Conservation (phyloP, 2,797 vertebrate genomes). For the Lerista edwardsae region DNA sequence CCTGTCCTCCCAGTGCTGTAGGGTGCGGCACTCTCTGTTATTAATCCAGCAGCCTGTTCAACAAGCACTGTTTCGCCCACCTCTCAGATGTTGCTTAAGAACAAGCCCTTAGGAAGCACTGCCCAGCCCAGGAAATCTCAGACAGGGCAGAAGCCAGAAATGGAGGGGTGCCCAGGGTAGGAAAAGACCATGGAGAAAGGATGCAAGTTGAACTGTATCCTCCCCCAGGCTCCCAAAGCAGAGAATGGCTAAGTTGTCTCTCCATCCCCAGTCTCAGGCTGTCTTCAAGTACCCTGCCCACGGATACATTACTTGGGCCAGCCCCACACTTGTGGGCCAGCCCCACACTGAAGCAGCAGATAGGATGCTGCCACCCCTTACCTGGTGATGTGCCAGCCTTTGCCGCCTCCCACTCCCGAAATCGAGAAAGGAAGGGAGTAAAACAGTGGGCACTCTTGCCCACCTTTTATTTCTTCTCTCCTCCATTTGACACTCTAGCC, state of each 20-base stretch:
- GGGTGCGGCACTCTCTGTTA: neutral
- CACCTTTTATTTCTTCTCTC: no score
- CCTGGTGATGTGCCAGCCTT: no score
- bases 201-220: neutral
- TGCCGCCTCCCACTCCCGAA: no score
- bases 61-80: neutral
- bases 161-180: neutral
- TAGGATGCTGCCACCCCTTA: no score
- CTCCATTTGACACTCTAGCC: no score
- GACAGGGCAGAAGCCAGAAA: no score
- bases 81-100: neutral
- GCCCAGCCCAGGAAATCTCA: neutral
- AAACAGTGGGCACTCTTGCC: no score
- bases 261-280: neutral
- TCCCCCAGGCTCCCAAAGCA: neutral
- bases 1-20: neutral
- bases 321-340: no score
- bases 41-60: neutral
- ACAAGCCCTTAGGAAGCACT: neutral
- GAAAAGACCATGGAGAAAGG: no score
- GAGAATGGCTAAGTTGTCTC: neutral
- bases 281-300: neutral
- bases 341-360: no score
- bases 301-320: neutral
- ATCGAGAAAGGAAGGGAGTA: no score